A percentile compares a stretch with the other conserved stretches of the same genome.
These are phyloP conservation scores for Meliscaeva auricollis DNA, from an alignment of 2,888 invertebrate genomes.

Conservation along the genomic window DNA sequence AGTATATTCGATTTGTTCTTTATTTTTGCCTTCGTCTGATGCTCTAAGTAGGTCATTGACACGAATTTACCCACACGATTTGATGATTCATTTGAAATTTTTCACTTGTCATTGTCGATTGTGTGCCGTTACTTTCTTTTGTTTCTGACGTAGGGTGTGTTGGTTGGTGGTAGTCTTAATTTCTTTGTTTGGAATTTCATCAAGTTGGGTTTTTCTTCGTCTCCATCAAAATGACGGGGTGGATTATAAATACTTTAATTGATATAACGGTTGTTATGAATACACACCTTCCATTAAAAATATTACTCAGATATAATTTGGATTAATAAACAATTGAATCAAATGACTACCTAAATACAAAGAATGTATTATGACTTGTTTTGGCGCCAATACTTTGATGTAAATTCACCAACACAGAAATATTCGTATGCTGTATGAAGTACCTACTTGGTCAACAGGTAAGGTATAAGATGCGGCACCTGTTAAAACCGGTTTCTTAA, in stretches of 20 bases:
- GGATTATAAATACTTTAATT: conserved; percentile 9
- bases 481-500: background rate
- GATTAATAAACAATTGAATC: background rate
- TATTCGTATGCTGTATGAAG: background rate
- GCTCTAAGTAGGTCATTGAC: conserved; percentile 54
- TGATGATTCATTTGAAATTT: conserved; percentile 46
- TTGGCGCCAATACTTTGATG: background rate
- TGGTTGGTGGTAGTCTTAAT: background rate
- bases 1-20: conserved; percentile 29
- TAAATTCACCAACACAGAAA: background rate
- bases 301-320: conserved; percentile 18
- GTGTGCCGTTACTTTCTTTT: conserved; percentile 52
- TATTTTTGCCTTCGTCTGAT: background rate
- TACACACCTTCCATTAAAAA: background rate
- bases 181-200: conserved; percentile 51
- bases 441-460: background rate
- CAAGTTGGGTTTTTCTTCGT: conserved; percentile 31
- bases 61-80: background rate
- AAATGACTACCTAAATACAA: background rate
- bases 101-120: conserved; percentile 31
- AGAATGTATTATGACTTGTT: background rate
- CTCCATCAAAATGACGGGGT: background rate
- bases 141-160: conserved; percentile 26
- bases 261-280: background rate
- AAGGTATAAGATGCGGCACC: background rate